Conservation (phyloP, 2,113 vertebrate species). For the Boulengerochromis microlepis region DNA sequence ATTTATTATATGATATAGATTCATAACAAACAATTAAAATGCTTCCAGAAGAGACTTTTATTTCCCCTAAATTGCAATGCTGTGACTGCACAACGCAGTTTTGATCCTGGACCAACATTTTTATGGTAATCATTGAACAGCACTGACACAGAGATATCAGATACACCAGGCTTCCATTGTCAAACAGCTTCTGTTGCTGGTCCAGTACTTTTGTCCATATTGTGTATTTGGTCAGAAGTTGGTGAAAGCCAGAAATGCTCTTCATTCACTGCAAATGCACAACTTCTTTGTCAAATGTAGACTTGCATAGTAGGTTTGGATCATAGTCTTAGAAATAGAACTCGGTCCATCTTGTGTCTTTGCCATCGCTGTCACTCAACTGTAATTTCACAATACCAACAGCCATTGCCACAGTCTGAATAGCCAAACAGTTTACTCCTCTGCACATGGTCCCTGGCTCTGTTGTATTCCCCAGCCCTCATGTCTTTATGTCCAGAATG, state of each 20-base stretch:
- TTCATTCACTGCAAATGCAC: not conserved
- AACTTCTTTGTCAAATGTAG: not conserved
- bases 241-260: not conserved
- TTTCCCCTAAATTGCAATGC: not conserved
- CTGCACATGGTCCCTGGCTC: not conserved
- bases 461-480: not conserved
- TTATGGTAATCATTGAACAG: not conserved
- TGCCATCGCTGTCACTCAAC: not conserved
- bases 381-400: not conserved
- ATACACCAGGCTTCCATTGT: not conserved
- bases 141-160: not conserved
- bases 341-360: not conserved
- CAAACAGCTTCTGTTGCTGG: not conserved
- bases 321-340: not conserved
- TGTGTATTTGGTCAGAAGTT: not conserved
- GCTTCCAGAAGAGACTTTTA: not conserved
- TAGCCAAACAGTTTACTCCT: not conserved
- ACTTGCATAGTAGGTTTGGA: not conserved
- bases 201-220: not conserved
- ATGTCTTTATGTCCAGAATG: not conserved
- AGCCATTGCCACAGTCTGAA: not conserved
- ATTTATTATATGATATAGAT: not conserved
- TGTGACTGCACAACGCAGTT: accelerated
- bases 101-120: not conserved
- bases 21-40: not conserved